phyloP scores from a whole-genome alignment of 2,888 invertebrate genomes.

The Nebria salina region DNA sequence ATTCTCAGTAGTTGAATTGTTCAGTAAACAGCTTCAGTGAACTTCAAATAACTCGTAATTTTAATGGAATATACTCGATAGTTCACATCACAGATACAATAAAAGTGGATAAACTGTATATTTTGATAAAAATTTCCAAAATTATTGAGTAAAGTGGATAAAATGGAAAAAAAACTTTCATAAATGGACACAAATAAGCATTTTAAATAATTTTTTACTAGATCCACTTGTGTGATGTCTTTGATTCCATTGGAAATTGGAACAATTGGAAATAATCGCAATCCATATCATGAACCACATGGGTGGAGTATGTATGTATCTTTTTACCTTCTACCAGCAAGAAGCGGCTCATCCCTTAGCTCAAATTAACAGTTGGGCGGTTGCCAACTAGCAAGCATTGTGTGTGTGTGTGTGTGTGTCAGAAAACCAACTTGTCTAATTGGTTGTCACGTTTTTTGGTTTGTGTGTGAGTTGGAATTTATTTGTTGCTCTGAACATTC shows the following conservation, averaged over 20 bases:
- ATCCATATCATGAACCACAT: background rate
- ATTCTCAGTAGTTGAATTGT: background rate
- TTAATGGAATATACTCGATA: background rate
- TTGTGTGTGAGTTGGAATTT: background rate
- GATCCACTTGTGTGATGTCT: background rate
- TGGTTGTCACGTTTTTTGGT: constrained; percentile 14
- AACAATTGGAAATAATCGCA: background rate
- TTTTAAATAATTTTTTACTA: background rate
- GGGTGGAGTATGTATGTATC: background rate
- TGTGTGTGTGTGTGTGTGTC: background rate
- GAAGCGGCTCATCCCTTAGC: background rate
- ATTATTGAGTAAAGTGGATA: no score
- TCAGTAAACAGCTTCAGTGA: background rate
- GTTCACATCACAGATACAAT: background rate
- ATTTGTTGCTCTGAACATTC: background rate
- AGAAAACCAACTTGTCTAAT: constrained; percentile 20
- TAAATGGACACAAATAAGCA: no score
- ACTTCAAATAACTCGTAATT: background rate
- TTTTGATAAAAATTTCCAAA: background rate
- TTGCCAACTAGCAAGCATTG: background rate
- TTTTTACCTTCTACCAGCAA: background rate
- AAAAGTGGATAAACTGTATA: background rate
- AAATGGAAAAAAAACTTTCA: no score
- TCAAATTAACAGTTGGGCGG: background rate
- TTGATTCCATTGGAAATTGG: background rate